A percentile compares a stretch with the other conserved stretches of the same genome.
Conservation (phyloP, 2,113 vertebrate species). For the Phyllopteryx taeniolatus region DNA sequence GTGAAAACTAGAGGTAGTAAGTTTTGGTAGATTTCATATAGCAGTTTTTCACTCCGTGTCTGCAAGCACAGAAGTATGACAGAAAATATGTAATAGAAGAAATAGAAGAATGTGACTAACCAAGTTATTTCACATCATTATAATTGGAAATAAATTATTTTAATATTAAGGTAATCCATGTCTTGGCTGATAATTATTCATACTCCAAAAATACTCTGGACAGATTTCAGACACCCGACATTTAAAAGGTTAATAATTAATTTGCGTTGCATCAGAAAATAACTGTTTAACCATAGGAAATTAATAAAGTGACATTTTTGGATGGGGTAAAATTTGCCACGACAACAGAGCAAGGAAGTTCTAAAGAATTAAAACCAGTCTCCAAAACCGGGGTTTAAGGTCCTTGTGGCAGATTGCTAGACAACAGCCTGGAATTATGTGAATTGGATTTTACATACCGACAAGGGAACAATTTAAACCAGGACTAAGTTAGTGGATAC, state of each 20-base stretch:
- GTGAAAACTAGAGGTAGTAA: not conserved
- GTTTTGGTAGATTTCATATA: not conserved
- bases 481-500: constrained; percentile 7
- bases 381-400: constrained; percentile 35
- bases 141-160: not conserved
- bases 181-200: not conserved
- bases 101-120: not conserved
- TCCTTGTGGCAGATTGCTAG: constrained; percentile 30
- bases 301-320: constrained; percentile 5
- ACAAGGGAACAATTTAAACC: constrained; percentile 28
- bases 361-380: constrained; percentile 22
- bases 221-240: not conserved
- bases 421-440: constrained; percentile 48
- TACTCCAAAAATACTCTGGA: not conserved
- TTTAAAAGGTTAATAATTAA: constrained; percentile 1
- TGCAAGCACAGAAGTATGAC: not conserved
- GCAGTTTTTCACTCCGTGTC: not conserved
- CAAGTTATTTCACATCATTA: not conserved
- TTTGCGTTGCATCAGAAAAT: not conserved
- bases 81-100: not conserved
- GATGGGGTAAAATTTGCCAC: not conserved
- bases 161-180: not conserved
- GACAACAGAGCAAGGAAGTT: constrained; percentile 17
- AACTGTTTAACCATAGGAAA: not conserved
- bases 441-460: constrained; percentile 57